These are phyloP conservation scores for Spizella passerina DNA, from an alignment of 2,797 vertebrate genomes.

Conservation along the genomic window DNA sequence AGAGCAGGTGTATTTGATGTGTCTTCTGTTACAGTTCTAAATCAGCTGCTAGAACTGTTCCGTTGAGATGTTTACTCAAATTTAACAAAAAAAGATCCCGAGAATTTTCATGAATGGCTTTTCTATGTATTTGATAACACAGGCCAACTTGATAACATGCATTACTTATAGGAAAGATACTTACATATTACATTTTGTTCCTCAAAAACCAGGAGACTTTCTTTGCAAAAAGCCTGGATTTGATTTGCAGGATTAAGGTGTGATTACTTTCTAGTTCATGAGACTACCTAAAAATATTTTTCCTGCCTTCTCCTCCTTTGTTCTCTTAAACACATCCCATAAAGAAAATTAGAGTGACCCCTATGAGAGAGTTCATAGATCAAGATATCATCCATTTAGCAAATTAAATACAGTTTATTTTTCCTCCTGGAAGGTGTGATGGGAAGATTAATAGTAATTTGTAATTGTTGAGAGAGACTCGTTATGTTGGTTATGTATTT, in stretches of 20 bases:
- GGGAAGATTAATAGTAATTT: background rate
- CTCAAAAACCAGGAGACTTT: background rate
- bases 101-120: background rate
- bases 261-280: background rate
- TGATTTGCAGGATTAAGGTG: background rate
- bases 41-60: background rate
- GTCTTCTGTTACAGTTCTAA: background rate
- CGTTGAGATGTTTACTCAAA: background rate
- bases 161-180: background rate
- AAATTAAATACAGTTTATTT: background rate
- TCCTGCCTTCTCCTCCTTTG: background rate
- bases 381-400: background rate
- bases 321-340: background rate
- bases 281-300: background rate
- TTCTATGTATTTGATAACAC: background rate
- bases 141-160: background rate
- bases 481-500: background rate
- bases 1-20: background rate
- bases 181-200: background rate
- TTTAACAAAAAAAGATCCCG: background rate
- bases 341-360: background rate
- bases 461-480: background rate
- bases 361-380: background rate
- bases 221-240: background rate
- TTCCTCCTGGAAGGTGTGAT: background rate